Evolutionary conservation across 2,113 vertebrate genomes (phyloP).

Genomic region (Onychostruthus taczanowskii): DNA sequence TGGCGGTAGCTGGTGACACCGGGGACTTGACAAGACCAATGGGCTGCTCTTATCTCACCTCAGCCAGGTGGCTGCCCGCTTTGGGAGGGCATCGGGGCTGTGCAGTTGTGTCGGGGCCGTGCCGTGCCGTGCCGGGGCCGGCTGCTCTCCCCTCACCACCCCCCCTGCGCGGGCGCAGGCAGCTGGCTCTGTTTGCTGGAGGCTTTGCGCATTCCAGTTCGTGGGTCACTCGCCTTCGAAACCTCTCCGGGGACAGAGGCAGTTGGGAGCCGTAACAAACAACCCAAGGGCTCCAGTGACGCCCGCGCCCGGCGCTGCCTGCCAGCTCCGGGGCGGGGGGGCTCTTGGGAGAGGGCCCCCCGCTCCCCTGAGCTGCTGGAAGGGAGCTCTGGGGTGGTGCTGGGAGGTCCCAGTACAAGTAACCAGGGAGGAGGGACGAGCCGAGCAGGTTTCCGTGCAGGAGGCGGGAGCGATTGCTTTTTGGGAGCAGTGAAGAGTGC

Average conservation of each 20-base stretch:
- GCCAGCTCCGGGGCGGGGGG: neutral
- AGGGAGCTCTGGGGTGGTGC: neutral
- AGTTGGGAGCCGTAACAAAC: constrained; percentile 40
- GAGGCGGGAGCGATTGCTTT: accelerated
- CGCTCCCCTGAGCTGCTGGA: neutral
- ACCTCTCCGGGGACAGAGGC: constrained; percentile 48
- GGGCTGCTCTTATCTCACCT: neutral
- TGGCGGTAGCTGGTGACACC: accelerated
- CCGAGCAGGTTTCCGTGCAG: accelerated
- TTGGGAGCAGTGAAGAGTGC: neutral
- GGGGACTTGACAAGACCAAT: neutral
- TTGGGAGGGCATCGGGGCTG: accelerated
- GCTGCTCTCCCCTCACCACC: neutral
- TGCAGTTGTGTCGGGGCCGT: neutral
- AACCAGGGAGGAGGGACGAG: neutral
- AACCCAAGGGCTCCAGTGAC: constrained; percentile 22
- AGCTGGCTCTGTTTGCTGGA: constrained; percentile 64
- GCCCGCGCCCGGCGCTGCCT: neutral
- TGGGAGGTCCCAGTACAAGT: neutral
- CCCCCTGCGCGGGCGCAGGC: constrained; percentile 30
- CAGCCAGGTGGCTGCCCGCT: neutral
- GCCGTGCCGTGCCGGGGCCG: neutral
- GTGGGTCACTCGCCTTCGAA: constrained; percentile 60
- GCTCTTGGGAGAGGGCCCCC: neutral
- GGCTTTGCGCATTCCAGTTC: constrained; percentile 63